A percentile compares a stretch with the other conserved stretches of the same genome.
These are phyloP conservation scores for Peromyscus leucopus DNA, from an alignment of 2,113 vertebrate genomes.

Conservation along the genomic window DNA sequence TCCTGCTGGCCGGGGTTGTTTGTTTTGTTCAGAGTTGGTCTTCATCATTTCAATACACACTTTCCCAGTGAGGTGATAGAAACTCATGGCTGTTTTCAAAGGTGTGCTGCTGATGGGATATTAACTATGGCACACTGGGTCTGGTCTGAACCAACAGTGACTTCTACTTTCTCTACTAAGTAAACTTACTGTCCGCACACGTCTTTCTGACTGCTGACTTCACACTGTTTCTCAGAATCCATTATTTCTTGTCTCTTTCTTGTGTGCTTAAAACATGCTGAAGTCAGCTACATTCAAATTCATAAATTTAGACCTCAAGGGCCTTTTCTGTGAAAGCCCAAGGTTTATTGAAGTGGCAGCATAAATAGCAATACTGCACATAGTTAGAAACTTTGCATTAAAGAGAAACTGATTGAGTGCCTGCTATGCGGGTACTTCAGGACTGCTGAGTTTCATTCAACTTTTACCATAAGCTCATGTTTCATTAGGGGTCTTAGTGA, in stretches of 20 bases:
- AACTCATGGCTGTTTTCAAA: conserved; percentile 40
- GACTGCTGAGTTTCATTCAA: not conserved
- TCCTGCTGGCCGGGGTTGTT: not conserved
- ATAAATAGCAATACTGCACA: not conserved
- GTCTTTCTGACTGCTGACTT: conserved; percentile 61
- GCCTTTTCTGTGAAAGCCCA: conserved; percentile 9
- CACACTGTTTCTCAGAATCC: conserved; percentile 41
- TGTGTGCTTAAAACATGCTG: conserved; percentile 50
- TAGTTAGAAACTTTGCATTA: not conserved
- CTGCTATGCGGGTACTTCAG: not conserved
- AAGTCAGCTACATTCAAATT: conserved; percentile 52
- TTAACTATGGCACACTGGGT: not conserved
- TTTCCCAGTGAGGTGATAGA: not conserved
- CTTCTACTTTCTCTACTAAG: not conserved
- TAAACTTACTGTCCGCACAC: not conserved
- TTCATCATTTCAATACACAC: not conserved
- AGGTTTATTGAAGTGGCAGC: conserved; percentile 5
- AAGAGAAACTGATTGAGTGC: not conserved
- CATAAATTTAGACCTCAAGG: conserved; percentile 65
- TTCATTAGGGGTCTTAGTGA: not conserved
- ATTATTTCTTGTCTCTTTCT: conserved; percentile 48
- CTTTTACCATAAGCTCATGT: not conserved
- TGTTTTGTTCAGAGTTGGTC: not conserved
- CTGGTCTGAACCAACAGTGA: not conserved
- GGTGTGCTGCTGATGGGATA: not conserved